These are phyloP conservation scores for Amblyopsis hoosieri DNA, from an alignment of 2,797 vertebrate species.

Conservation along the genomic window DNA sequence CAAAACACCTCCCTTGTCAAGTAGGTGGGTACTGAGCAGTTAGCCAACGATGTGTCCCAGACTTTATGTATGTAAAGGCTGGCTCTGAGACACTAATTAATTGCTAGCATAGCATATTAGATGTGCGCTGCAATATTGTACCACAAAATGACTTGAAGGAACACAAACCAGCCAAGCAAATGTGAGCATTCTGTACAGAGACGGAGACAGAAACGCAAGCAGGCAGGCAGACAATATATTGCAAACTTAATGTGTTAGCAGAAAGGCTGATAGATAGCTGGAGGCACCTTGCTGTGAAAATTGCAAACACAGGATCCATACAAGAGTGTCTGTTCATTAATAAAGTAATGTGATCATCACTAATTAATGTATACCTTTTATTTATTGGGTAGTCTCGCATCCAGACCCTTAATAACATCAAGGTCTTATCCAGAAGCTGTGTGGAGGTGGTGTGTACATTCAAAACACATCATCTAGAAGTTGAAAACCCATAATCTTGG, in stretches of 20 bases:
- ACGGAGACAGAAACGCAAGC: slow-evolving; percentile 50
- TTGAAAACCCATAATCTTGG: too few relatives aligned
- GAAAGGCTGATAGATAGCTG: slow-evolving; percentile 38
- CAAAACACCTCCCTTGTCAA: too few relatives aligned
- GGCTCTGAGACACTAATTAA: too few relatives aligned
- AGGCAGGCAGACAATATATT: slow-evolving; percentile 57
- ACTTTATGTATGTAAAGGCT: too few relatives aligned
- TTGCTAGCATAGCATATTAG: slow-evolving; percentile 2
- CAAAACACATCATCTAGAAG: too few relatives aligned
- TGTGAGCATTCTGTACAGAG: slow-evolving; percentile 14
- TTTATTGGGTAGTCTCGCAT: not conserved
- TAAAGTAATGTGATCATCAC: slow-evolving; percentile 8
- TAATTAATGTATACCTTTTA: slow-evolving; percentile 6
- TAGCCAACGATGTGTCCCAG: too few relatives aligned
- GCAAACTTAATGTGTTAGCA: slow-evolving; percentile 24
- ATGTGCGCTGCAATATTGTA: slow-evolving; percentile 10
- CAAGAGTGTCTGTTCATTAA: slow-evolving; percentile 14
- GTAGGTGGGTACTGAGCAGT: too few relatives aligned
- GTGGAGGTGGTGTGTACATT: too few relatives aligned
- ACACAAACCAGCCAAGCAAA: slow-evolving; percentile 15
- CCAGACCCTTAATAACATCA: not conserved
- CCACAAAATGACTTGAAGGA: slow-evolving; percentile 2
- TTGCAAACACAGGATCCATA: slow-evolving; percentile 45
- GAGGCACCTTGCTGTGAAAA: slow-evolving; percentile 45
- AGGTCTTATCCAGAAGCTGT: too few relatives aligned